A percentile compares a stretch with the other conserved stretches of the same genome.
phyloP scores from a whole-genome alignment of 2,113 vertebrate species.

The Tylochromis polylepis region DNA sequence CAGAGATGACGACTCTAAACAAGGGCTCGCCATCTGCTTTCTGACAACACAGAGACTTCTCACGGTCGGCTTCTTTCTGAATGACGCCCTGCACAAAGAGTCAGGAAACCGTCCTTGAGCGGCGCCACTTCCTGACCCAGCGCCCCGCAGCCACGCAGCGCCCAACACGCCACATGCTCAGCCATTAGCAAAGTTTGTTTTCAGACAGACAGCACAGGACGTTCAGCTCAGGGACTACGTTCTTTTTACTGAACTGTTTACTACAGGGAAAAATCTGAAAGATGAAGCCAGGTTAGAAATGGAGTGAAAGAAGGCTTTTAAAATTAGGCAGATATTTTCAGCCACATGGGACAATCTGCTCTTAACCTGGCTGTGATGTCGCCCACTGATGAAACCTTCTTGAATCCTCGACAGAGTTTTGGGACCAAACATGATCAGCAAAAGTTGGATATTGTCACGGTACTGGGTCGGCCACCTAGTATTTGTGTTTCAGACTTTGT shows the following conservation, averaged over 20 bases:
- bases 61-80: background rate
- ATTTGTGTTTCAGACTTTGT: background rate
- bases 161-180: background rate
- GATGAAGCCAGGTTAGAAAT: background rate
- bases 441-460: background rate
- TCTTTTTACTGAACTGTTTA: background rate
- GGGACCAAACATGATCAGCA: background rate
- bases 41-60: background rate
- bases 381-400: background rate
- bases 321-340: background rate
- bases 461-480: background rate
- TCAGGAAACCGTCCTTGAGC: background rate
- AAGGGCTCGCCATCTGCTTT: slow-evolving; percentile 1
- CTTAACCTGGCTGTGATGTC: background rate
- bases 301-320: background rate
- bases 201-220: background rate
- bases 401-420: background rate
- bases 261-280: background rate
- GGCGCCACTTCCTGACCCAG: background rate
- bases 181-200: background rate
- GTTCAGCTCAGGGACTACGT: background rate
- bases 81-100: background rate
- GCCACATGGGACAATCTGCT: background rate
- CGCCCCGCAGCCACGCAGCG: background rate
- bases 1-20: background rate